Conservation (phyloP, 2,888 invertebrate species). For the Hirtodrosophila cameraria region DNA sequence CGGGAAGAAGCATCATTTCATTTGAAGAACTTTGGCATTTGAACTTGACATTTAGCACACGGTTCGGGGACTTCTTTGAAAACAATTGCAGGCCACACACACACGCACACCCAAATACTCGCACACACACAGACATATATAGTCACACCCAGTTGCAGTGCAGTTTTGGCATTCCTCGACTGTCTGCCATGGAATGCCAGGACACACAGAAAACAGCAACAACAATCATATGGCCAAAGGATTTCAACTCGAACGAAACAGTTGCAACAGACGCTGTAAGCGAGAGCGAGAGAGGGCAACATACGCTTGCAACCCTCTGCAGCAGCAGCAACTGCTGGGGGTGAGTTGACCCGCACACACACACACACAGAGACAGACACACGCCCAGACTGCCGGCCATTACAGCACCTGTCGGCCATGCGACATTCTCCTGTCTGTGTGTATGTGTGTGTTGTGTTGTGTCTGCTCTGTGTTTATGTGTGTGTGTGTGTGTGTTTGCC, state of each 20-base stretch:
- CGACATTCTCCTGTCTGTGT: conserved; percentile 30
- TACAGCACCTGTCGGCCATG: conserved; percentile 80
- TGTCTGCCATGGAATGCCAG: conserved; percentile 64
- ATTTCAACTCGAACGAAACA: conserved; percentile 64
- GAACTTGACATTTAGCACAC: conserved; percentile 80
- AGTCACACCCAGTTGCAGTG: conserved; percentile 45
- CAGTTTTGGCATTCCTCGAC: conserved; percentile 77
- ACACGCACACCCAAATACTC: conserved; percentile 15
- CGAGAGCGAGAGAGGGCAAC: conserved; percentile 34
- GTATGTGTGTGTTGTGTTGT: conserved; percentile 2
- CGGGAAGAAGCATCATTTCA: conserved; percentile 69
- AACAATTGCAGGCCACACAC: conserved; percentile 72
- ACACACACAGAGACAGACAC: conserved; percentile 22
- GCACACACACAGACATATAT: conserved; percentile 23
- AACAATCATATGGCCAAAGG: conserved; percentile 32
- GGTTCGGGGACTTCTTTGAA: conserved; percentile 74
- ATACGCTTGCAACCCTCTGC: conserved; percentile 53
- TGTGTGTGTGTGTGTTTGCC: conserved; percentile 49
- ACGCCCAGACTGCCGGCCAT: conserved; percentile 67
- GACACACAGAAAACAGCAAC: conserved; percentile 42
- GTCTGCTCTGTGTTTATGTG: conserved; percentile 7
- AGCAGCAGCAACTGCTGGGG: conserved; percentile 27
- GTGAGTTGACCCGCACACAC: conserved; percentile 51
- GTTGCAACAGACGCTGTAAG: conserved; percentile 48
- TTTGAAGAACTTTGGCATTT: conserved; percentile 80